Evolutionary conservation across 37 sponge, comb jelly and placozoan genomes (phyloP).

Genomic region (Theonella swinhoei): DNA sequence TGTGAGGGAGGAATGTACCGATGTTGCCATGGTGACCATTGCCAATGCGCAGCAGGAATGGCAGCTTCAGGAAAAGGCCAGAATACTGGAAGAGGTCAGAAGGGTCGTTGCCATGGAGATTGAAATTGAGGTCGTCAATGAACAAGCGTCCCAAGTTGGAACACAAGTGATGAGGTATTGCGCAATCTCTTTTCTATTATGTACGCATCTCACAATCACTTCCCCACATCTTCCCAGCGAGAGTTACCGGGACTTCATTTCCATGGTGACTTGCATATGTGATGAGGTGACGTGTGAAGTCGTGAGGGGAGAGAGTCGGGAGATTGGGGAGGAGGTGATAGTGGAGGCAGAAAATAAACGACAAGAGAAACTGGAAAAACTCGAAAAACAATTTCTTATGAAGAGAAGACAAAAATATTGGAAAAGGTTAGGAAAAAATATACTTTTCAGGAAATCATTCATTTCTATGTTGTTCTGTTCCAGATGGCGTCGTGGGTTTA

Average conservation of each 20-base stretch:
- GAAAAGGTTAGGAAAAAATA: constrained; percentile 23
- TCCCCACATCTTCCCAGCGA: not conserved
- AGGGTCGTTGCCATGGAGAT: not conserved
- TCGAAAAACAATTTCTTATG: not conserved
- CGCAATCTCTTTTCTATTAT: not conserved
- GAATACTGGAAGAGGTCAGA: not conserved
- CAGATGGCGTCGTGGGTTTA: constrained; percentile 22
- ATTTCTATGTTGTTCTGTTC: not conserved
- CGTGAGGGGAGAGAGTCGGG: not conserved
- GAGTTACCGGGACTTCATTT: not conserved
- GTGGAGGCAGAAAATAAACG: constrained; percentile 16
- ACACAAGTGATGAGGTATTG: not conserved
- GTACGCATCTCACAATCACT: not conserved
- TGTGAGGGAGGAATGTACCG: constrained; percentile 1
- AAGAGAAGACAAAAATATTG: constrained; percentile 24
- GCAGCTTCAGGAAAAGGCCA: not conserved
- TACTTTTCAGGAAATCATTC: not conserved
- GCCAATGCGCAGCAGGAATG: not conserved
- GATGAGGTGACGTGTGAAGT: constrained; percentile 8
- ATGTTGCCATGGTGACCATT: not conserved
- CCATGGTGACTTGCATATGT: not conserved
- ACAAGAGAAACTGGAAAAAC: constrained; percentile 22
- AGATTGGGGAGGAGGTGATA: constrained; percentile 10
- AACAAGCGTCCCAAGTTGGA: not conserved
- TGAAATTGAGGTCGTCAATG: not conserved